Conservation (phyloP, 2,113 vertebrate species). For the Marcusenius ussheri region DNA sequence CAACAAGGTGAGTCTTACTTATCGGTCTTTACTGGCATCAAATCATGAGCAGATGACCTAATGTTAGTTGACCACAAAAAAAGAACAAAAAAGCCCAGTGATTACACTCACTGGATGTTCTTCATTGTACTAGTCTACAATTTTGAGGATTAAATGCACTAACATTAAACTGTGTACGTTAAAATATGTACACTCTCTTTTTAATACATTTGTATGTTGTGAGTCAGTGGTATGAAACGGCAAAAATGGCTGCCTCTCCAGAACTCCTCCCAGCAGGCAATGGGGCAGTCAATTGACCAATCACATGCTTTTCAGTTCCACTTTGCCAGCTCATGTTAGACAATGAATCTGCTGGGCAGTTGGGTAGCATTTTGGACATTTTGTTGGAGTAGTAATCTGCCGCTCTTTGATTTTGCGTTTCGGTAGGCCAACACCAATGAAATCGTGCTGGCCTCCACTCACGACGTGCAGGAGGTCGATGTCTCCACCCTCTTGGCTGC, state of each 20-base stretch:
- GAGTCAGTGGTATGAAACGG: not conserved
- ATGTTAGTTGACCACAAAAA: not conserved
- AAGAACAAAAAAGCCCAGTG: not conserved
- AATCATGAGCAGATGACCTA: not conserved
- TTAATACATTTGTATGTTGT: not conserved
- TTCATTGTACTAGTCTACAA: not conserved
- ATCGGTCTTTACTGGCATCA: not conserved
- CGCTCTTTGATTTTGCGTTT: slow-evolving; percentile 23
- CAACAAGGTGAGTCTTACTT: slow-evolving; percentile 71
- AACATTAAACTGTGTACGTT: not conserved
- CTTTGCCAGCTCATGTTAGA: not conserved
- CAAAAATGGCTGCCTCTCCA: not conserved
- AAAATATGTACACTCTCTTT: not conserved
- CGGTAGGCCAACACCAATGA: slow-evolving; percentile 82
- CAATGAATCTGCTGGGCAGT: not conserved
- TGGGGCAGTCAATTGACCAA: not conserved
- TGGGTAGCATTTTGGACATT: not conserved
- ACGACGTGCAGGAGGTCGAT: slow-evolving; percentile 95
- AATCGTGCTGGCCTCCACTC: slow-evolving; percentile 92
- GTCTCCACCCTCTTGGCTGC: slow-evolving; percentile 81
- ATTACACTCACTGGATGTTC: not conserved
- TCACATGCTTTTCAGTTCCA: not conserved
- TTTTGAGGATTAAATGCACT: not conserved
- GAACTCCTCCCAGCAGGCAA: not conserved
- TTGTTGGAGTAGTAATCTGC: not conserved